phyloP scores from a whole-genome alignment of 2,113 vertebrate species.

The Typhlomys cinereus region DNA sequence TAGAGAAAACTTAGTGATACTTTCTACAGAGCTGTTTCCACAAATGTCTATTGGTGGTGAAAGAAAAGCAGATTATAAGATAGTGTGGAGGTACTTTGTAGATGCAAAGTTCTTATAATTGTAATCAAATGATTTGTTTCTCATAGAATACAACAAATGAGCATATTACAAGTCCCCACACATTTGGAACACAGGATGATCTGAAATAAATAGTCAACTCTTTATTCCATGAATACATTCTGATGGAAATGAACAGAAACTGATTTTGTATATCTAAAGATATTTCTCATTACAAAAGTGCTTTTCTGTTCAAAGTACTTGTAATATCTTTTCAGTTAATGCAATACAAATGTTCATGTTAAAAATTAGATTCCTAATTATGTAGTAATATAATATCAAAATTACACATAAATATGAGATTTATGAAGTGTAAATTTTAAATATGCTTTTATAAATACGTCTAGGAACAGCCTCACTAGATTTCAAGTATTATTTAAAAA shows the following conservation, averaged over 20 bases:
- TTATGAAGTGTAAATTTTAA: background rate
- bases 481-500: background rate
- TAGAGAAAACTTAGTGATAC: background rate
- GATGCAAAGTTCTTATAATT: background rate
- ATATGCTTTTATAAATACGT: background rate
- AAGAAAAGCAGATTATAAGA: background rate
- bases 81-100: background rate
- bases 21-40: background rate
- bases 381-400: background rate
- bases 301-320: background rate
- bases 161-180: background rate
- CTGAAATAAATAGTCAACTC: background rate
- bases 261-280: background rate
- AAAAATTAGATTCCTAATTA: slow-evolving; percentile 12
- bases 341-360: background rate
- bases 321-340: background rate
- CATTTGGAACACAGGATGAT: background rate
- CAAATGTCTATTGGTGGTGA: background rate
- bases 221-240: background rate
- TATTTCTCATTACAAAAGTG: background rate
- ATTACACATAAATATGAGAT: background rate
- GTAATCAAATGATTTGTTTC: background rate
- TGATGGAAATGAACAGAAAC: background rate
- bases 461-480: background rate
- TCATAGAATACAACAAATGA: background rate